Percentiles rank a stretch among this genome's conserved stretches.
Conservation (phyloP, 2,113 vertebrate genomes). For the Himantopus leucocephalus region DNA sequence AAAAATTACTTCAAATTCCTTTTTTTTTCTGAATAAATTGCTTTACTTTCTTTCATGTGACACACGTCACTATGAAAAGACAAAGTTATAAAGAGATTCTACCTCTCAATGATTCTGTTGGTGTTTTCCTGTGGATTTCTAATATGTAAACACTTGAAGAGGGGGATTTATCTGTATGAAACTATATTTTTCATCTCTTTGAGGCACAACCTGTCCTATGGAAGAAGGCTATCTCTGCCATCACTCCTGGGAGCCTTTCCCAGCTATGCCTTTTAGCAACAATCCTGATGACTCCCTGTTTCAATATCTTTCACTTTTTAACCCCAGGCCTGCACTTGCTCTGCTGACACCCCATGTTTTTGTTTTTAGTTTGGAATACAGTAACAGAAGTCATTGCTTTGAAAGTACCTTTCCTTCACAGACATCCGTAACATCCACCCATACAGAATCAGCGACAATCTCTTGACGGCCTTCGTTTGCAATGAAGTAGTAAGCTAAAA, state of each 20-base stretch:
- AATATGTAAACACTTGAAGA: not conserved
- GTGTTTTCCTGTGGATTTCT: not conserved
- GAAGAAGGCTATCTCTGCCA: not conserved
- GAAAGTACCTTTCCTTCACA: conserved; percentile 74
- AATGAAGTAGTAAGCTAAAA: conserved; percentile 79
- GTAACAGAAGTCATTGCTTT: not conserved
- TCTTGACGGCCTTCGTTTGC: not conserved
- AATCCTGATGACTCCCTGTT: not conserved
- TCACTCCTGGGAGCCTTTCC: not conserved
- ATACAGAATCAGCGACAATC: conserved; percentile 78
- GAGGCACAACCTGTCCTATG: not conserved
- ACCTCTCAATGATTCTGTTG: not conserved
- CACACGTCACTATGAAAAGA: not conserved
- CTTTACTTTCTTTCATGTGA: not conserved
- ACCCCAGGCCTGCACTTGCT: not conserved
- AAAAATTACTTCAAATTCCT: not conserved
- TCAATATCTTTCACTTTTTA: not conserved
- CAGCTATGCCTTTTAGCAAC: not conserved
- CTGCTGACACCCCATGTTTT: not conserved
- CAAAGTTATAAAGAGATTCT: not conserved
- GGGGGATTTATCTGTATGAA: not conserved
- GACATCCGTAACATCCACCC: conserved; percentile 77
- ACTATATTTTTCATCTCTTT: not conserved
- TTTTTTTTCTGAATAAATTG: not conserved
- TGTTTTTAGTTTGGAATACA: not conserved